phyloP scores from a whole-genome alignment of 2,113 vertebrate genomes.

The Triplophysa rosa region DNA sequence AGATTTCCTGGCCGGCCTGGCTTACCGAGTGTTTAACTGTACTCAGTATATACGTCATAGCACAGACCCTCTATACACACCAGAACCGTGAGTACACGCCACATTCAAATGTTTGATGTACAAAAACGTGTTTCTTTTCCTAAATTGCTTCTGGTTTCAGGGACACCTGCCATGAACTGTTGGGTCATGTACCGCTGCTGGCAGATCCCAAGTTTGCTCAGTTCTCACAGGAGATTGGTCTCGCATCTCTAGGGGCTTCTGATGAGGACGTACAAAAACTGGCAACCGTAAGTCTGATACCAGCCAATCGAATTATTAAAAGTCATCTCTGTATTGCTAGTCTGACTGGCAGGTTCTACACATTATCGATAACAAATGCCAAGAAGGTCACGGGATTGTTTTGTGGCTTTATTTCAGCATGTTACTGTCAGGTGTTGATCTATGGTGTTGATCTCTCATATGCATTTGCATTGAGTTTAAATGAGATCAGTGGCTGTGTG shows the following conservation, averaged over 20 bases:
- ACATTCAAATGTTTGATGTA: background rate
- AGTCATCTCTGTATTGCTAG: background rate
- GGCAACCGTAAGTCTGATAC: constrained; percentile 82
- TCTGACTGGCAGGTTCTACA: constrained; percentile 19
- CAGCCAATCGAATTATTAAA: constrained; percentile 27
- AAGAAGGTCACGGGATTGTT: constrained; percentile 39
- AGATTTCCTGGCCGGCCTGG: constrained; percentile 93
- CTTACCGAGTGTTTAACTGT: constrained; percentile 95
- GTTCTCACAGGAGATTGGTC: constrained; percentile 97
- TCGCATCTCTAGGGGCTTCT: constrained; percentile 94
- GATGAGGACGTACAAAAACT: constrained; percentile 95
- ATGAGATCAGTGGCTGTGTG: constrained; percentile 4
- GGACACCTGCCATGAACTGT: constrained; percentile 95
- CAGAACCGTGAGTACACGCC: constrained; percentile 88
- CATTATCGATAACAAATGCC: constrained; percentile 28
- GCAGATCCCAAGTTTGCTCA: constrained; percentile 98
- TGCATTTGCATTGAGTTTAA: constrained; percentile 38
- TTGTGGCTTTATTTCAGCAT: constrained; percentile 11
- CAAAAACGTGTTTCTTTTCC: too few relatives aligned
- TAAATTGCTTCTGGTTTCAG: constrained; percentile 63
- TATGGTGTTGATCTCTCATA: background rate
- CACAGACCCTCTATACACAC: constrained; percentile 96
- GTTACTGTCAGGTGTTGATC: constrained; percentile 40
- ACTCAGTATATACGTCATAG: constrained; percentile 96
- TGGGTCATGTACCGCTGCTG: constrained; percentile 94